Evolutionary conservation across 1,140 invertebrate species (phyloP).

Genomic region (Drosophila setifemur): DNA sequence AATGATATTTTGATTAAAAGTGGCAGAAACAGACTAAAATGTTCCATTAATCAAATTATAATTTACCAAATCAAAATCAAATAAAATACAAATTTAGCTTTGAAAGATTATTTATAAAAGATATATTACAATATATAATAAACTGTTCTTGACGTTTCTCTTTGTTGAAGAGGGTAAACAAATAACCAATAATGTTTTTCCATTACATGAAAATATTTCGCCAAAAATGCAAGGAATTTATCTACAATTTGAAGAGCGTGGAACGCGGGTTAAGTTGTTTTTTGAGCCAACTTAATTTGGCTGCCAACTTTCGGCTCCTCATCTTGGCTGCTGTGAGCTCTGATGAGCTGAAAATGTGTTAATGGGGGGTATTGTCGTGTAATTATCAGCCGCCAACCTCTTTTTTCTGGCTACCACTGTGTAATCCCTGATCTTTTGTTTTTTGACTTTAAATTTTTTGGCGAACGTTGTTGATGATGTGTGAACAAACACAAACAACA

Average conservation of each 20-base stretch:
- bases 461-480: conserved; percentile 52
- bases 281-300: conserved; percentile 9
- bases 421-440: conserved; percentile 20
- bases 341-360: conserved; percentile 75
- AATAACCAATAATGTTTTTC: no score
- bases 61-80: no score
- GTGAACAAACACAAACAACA: conserved; percentile 65
- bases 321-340: conserved; percentile 47
- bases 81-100: no score
- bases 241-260: background rate
- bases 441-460: background rate
- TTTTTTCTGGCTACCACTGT: conserved; percentile 29
- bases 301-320: conserved; percentile 24
- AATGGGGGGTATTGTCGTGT: conserved; percentile 80
- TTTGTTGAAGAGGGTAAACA: no score
- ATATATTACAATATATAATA: no score
- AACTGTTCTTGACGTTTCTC: no score
- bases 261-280: conserved; percentile 28
- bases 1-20: no score
- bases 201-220: no score
- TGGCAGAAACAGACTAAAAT: no score
- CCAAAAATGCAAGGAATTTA: background rate
- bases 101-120: no score
- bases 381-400: conserved; percentile 63
- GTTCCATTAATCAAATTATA: no score